phyloP scores from a whole-genome alignment of 2,113 vertebrate species.

The Apaloderma vittatum region DNA sequence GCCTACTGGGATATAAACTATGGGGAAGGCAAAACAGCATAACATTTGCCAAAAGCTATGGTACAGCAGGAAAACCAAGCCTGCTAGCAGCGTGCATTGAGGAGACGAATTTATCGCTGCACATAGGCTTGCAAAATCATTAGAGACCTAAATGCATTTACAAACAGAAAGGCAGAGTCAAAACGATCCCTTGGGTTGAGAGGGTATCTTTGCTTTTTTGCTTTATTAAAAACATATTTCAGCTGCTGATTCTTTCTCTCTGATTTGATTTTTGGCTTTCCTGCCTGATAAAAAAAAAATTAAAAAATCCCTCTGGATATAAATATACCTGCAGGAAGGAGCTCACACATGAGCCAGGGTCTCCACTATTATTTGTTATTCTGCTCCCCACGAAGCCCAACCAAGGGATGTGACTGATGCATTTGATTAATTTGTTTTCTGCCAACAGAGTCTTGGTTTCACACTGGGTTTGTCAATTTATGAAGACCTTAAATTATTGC shows the following conservation, averaged over 20 bases:
- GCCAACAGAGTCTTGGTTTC: not conserved
- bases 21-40: not conserved
- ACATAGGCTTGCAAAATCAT: not conserved
- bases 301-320: not conserved
- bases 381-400: not conserved
- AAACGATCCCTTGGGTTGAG: not conserved
- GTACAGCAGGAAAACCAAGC: not conserved
- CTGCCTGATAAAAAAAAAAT: not conserved
- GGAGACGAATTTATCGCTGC: not conserved
- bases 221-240: constrained; percentile 15
- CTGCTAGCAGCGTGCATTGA: not conserved
- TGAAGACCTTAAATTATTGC: not conserved
- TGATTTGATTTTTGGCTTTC: not conserved
- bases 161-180: not conserved
- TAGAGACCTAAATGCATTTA: not conserved
- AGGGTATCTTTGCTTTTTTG: not conserved
- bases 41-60: not conserved
- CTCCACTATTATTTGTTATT: not conserved
- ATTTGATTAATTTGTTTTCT: not conserved
- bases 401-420: rapidly evolving
- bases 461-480: not conserved
- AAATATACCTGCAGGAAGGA: not conserved
- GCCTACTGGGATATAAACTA: not conserved
- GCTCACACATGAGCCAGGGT: not conserved
- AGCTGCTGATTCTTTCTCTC: not conserved